These are phyloP conservation scores for Dysmachus trigonus DNA, from an alignment of 2,888 invertebrate genomes.

Conservation along the genomic window DNA sequence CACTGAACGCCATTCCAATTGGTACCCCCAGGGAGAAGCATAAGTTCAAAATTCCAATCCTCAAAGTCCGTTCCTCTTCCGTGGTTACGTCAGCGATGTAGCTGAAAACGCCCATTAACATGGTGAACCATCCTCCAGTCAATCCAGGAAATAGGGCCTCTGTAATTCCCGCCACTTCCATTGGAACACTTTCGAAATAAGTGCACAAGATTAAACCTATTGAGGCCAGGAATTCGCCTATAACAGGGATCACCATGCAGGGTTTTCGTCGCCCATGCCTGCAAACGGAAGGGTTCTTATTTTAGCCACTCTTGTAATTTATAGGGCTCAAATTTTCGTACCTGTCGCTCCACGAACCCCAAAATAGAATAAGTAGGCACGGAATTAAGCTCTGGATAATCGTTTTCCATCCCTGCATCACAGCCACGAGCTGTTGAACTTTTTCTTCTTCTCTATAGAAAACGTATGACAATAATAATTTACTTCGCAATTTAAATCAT, in stretches of 20 bases:
- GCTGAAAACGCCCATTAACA: slow-evolving; percentile 90
- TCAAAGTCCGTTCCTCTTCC: slow-evolving; percentile 81
- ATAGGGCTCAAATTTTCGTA: slow-evolving; percentile 53
- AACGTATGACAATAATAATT: neutral
- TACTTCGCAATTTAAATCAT: neutral
- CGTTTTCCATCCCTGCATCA: slow-evolving; percentile 87
- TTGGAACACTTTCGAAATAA: slow-evolving; percentile 80
- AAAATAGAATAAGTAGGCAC: slow-evolving; percentile 81
- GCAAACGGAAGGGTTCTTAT: neutral
- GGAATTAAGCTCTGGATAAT: slow-evolving; percentile 83
- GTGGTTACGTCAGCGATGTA: slow-evolving; percentile 89
- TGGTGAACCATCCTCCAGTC: slow-evolving; percentile 86
- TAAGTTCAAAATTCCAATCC: slow-evolving; percentile 88
- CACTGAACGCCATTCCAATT: slow-evolving; percentile 88
- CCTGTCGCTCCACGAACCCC: slow-evolving; percentile 81
- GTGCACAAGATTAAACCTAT: slow-evolving; percentile 82
- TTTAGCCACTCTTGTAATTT: neutral
- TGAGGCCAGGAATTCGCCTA: slow-evolving; percentile 82
- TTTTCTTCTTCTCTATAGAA: slow-evolving; percentile 69
- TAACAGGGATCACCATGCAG: slow-evolving; percentile 83
- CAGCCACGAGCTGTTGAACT: slow-evolving; percentile 79
- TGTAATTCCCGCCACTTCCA: slow-evolving; percentile 81
- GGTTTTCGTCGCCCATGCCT: slow-evolving; percentile 67
- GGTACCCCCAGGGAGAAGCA: slow-evolving; percentile 89
- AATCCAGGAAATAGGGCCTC: slow-evolving; percentile 84